phyloP scores from a whole-genome alignment of 2,113 vertebrate species.

The Pedetes capensis region DNA sequence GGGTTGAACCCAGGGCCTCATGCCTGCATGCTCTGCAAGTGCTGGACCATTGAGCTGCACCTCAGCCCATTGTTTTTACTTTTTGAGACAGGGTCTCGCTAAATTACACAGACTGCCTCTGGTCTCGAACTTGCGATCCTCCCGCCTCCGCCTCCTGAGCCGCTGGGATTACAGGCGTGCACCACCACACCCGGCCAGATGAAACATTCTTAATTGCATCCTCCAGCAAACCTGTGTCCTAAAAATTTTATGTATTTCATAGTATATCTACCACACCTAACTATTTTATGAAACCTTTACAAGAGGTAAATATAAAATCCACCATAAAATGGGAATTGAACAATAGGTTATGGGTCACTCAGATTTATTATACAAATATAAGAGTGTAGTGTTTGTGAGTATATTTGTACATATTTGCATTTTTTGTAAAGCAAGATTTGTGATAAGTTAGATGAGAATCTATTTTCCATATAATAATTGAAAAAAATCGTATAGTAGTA shows the following conservation, averaged over 20 bases:
- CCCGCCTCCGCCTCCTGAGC: too few species aligned
- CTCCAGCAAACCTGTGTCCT: constrained; percentile 5
- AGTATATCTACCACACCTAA: not conserved
- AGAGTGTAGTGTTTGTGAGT: not conserved
- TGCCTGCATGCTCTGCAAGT: too few species aligned
- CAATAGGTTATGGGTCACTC: not conserved
- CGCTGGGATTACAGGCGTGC: too few species aligned
- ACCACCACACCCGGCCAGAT: too few species aligned
- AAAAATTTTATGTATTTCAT: not conserved
- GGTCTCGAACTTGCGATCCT: too few species aligned
- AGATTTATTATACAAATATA: not conserved
- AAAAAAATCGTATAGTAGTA: not conserved
- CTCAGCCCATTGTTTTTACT: too few species aligned
- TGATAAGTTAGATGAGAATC: not conserved
- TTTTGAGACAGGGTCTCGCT: too few species aligned
- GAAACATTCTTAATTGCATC: not conserved
- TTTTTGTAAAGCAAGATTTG: constrained; percentile 11
- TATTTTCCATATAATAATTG: not conserved
- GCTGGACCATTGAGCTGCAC: too few species aligned
- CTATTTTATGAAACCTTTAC: not conserved
- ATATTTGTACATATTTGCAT: not conserved
- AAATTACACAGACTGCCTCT: too few species aligned
- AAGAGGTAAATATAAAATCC: not conserved
- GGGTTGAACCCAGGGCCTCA: too few species aligned
- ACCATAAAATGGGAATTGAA: not conserved